Conservation (phyloP, 1,140 invertebrate genomes). For the Euura saliciscinereae region DNA sequence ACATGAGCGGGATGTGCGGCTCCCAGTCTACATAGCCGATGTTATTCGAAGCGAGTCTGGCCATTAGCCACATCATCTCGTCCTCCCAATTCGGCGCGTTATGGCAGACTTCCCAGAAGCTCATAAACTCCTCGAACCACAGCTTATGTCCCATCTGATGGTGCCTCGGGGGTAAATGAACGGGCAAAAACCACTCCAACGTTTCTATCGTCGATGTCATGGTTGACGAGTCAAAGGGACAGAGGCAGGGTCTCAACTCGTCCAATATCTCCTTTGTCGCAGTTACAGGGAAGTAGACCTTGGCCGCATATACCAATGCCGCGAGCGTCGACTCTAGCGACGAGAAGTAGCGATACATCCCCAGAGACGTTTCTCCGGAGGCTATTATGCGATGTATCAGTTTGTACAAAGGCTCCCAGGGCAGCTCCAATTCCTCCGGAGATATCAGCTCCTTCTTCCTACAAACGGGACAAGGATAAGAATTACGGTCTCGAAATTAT, state of each 20-base stretch:
- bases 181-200: slow-evolving; percentile 80
- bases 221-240: slow-evolving; percentile 68
- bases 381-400: slow-evolving; percentile 61
- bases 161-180: slow-evolving; percentile 67
- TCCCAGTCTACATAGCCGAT: slow-evolving; percentile 90
- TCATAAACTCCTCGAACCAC: slow-evolving; percentile 86
- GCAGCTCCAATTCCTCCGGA: slow-evolving; percentile 79
- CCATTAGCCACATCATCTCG: slow-evolving; percentile 75
- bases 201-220: slow-evolving; percentile 67
- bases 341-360: slow-evolving; percentile 70
- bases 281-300: slow-evolving; percentile 55
- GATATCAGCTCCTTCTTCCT: slow-evolving; percentile 81
- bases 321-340: slow-evolving; percentile 43
- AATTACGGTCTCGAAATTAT: not conserved
- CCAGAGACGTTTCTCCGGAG: slow-evolving; percentile 56
- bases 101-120: slow-evolving; percentile 77
- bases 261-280: slow-evolving; percentile 90
- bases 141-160: slow-evolving; percentile 71
- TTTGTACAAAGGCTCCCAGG: slow-evolving; percentile 87
- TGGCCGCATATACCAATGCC: slow-evolving; percentile 40
- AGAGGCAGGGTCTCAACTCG: slow-evolving; percentile 78
- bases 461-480: slow-evolving; percentile 37
- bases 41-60: slow-evolving; percentile 74
- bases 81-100: slow-evolving; percentile 75
- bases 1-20: slow-evolving; percentile 81